Conservation (phyloP, 2,888 invertebrate species). For the Heteropelma amictum region DNA sequence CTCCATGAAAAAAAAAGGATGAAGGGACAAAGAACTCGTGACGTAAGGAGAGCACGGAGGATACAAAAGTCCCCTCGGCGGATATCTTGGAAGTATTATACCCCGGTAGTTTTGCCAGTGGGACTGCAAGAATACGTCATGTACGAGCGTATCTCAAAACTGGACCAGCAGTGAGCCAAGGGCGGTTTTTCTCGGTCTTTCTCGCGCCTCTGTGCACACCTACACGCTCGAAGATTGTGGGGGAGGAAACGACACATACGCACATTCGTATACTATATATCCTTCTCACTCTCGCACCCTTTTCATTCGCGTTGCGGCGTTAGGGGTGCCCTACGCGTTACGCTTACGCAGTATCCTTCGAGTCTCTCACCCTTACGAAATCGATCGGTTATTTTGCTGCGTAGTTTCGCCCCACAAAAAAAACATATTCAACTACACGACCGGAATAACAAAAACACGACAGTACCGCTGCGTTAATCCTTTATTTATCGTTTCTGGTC, state of each 20-base stretch:
- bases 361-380: constrained; percentile 14
- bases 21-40: constrained; percentile 50
- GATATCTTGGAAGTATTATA: constrained; percentile 32
- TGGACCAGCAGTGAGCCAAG: constrained; percentile 50
- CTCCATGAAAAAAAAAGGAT: constrained; percentile 12
- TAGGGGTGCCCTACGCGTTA: constrained; percentile 9
- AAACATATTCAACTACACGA: no score
- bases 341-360: constrained; percentile 25
- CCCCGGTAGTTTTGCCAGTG: constrained; percentile 12
- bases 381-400: constrained; percentile 33
- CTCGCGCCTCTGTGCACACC: neutral
- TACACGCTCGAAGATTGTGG: neutral
- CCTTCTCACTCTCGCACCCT: constrained; percentile 37
- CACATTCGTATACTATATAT: neutral
- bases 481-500: neutral
- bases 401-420: constrained; percentile 13
- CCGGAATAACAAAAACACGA: neutral
- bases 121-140: neutral
- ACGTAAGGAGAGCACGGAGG: constrained; percentile 24
- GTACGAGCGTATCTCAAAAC: constrained; percentile 39
- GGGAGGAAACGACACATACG: no score
- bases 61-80: constrained; percentile 33
- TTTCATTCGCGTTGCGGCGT: constrained; percentile 8
- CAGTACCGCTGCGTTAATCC: neutral
- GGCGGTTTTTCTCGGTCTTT: constrained; percentile 38